These are phyloP conservation scores for Lasioglossum zephyrum DNA, from an alignment of 2,888 invertebrate genomes.

Conservation along the genomic window DNA sequence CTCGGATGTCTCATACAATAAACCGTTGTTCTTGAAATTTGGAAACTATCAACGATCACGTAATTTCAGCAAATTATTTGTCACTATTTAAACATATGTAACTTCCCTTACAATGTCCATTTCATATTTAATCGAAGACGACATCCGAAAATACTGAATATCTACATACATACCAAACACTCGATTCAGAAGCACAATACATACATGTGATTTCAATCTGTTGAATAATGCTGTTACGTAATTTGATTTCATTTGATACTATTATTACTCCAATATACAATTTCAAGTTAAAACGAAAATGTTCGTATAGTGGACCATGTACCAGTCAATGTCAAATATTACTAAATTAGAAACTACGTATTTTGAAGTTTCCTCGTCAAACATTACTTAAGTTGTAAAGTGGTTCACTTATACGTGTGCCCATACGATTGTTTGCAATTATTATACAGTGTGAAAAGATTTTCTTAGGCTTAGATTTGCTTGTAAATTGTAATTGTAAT, in stretches of 20 bases:
- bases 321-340: too few species aligned
- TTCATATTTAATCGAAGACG: background rate
- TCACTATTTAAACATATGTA: background rate
- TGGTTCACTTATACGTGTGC: too few species aligned
- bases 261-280: background rate
- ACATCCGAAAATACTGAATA: background rate
- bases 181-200: background rate
- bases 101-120: background rate
- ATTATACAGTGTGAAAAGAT: too few species aligned
- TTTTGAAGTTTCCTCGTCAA: too few species aligned
- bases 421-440: too few species aligned
- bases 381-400: too few species aligned
- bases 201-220: background rate
- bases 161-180: background rate
- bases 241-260: background rate
- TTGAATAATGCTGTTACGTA: background rate
- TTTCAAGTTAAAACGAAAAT: background rate
- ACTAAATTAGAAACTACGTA: too few species aligned
- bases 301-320: too few species aligned
- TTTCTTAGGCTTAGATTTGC: too few species aligned
- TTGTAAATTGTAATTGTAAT: background rate
- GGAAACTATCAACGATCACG: constrained; percentile 10
- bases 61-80: background rate
- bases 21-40: constrained; percentile 32
- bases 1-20: background rate